Percentiles rank a stretch among this genome's conserved stretches.
Evolutionary conservation across 2,888 invertebrate genomes (phyloP).

Genomic region (Rhorus exstirpatorius): DNA sequence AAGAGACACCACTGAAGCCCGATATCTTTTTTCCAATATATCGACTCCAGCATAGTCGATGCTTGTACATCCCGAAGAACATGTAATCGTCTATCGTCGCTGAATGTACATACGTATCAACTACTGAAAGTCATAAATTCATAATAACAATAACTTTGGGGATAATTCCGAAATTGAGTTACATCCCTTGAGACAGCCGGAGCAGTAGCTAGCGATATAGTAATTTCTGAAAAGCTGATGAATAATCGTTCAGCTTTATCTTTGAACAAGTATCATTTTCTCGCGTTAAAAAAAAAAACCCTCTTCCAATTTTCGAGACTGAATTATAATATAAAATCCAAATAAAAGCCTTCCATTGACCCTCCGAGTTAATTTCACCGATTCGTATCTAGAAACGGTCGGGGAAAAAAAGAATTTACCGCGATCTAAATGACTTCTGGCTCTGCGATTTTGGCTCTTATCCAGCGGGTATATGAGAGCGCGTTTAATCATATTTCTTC

Average conservation of each 20-base stretch:
- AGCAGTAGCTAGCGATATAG: too few species aligned
- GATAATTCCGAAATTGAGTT: too few species aligned
- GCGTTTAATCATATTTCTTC: constrained; percentile 59
- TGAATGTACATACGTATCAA: not conserved
- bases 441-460: constrained; percentile 31
- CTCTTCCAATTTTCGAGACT: too few species aligned
- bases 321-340: too few species aligned
- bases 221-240: too few species aligned
- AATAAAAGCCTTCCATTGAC: not conserved
- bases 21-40: constrained; percentile 48
- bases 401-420: not conserved
- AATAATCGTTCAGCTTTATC: too few species aligned
- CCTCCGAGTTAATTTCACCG: not conserved
- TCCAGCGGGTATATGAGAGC: constrained; percentile 29
- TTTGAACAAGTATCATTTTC: too few species aligned
- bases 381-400: not conserved
- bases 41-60: not conserved
- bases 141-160: not conserved
- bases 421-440: constrained; percentile 39
- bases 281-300: too few species aligned
- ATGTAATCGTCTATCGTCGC: not conserved
- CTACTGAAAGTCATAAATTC: not conserved
- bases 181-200: too few species aligned
- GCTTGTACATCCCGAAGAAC: not conserved
- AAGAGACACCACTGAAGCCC: constrained; percentile 29